phyloP scores from a whole-genome alignment of 2,113 vertebrate genomes.

The Tretioscincus oriximinensis region DNA sequence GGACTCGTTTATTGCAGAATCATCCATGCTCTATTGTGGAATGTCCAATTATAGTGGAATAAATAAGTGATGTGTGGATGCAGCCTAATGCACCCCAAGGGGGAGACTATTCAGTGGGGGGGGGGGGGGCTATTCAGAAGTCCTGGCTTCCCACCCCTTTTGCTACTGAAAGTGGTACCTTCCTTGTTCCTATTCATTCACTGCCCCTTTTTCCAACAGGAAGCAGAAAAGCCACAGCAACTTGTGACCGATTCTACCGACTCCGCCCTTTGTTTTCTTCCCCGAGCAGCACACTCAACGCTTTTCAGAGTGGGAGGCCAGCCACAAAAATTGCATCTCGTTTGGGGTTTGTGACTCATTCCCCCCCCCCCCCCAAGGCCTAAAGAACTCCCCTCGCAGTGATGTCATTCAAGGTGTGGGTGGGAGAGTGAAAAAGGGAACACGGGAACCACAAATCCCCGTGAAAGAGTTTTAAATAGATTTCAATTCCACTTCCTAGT shows the following conservation, averaged over 20 bases:
- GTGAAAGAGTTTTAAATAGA: background rate
- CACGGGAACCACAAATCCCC: background rate
- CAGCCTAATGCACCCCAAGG: too few relatives aligned
- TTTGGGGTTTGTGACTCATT: background rate
- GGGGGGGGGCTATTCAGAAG: too few relatives aligned
- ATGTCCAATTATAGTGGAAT: too few relatives aligned
- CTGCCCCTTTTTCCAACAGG: background rate
- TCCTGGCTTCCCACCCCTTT: too few relatives aligned
- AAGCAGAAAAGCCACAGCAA: background rate
- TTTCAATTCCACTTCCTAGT: background rate
- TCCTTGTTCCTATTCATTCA: background rate
- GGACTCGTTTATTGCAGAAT: too few relatives aligned
- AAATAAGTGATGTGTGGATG: too few relatives aligned
- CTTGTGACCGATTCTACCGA: background rate
- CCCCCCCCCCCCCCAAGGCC: background rate
- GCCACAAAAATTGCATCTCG: background rate
- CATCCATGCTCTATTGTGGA: too few relatives aligned
- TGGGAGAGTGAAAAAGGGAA: background rate
- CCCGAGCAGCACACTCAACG: background rate
- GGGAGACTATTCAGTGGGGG: too few relatives aligned
- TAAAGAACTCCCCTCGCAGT: background rate
- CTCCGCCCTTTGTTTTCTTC: too few relatives aligned
- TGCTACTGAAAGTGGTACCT: too few relatives aligned
- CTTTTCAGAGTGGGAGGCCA: background rate
- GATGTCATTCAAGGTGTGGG: background rate